Conservation (phyloP, 2,888 invertebrate genomes). For the Oasisia sp. region DNA sequence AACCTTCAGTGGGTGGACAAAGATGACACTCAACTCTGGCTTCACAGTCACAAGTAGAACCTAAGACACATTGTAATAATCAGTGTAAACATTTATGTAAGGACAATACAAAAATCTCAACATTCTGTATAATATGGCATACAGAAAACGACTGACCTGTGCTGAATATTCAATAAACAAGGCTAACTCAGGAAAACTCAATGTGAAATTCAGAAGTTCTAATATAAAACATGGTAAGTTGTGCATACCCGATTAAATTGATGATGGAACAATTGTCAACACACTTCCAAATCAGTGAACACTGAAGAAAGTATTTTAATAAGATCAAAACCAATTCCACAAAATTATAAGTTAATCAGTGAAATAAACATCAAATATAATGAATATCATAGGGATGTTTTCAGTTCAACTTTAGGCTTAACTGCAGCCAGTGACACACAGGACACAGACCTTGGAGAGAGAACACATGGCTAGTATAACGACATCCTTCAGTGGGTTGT, state of each 20-base stretch:
- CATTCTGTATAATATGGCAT: neutral
- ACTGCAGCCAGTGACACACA: neutral
- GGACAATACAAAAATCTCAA: neutral
- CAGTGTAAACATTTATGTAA: neutral
- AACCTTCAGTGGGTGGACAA: constrained; percentile 78
- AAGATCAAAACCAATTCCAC: no score
- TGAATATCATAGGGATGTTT: neutral
- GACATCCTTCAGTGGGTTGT: constrained; percentile 78
- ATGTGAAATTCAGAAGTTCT: neutral
- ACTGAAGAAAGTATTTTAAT: no score
- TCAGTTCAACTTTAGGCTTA: neutral
- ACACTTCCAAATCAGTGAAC: no score
- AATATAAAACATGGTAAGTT: neutral
- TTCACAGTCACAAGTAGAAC: constrained; percentile 83
- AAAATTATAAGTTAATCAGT: neutral
- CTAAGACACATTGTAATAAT: constrained; percentile 63
- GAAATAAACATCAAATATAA: neutral
- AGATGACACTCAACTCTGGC: constrained; percentile 81
- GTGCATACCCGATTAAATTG: neutral
- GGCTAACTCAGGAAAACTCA: neutral
- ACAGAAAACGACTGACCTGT: neutral
- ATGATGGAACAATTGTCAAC: no score
- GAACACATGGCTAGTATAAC: constrained; percentile 92
- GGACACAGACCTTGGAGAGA: constrained; percentile 78
- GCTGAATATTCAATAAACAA: neutral